These are phyloP conservation scores for Odontamblyopus lacepedii DNA, from an alignment of 2,797 vertebrate species.

Conservation along the genomic window DNA sequence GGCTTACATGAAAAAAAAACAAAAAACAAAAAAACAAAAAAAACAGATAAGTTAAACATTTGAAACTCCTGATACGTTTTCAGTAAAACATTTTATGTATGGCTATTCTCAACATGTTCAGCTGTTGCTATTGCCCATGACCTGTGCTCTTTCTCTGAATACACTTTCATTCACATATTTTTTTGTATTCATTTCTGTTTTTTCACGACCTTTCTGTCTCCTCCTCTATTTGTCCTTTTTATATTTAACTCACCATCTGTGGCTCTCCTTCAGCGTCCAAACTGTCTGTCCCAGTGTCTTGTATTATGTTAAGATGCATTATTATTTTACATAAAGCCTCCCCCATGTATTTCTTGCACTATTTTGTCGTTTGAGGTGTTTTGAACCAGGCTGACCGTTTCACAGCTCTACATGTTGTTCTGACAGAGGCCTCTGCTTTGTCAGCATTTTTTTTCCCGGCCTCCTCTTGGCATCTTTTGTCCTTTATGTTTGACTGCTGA, in stretches of 20 bases:
- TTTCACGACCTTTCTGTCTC: slow-evolving; percentile 29
- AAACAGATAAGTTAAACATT: not conserved
- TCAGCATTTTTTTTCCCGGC: slow-evolving; percentile 25
- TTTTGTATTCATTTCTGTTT: slow-evolving; percentile 9
- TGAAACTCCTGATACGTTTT: not conserved
- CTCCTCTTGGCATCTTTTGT: slow-evolving; percentile 14
- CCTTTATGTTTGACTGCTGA: slow-evolving; percentile 9
- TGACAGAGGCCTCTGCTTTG: slow-evolving; percentile 28
- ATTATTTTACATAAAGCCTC: not conserved
- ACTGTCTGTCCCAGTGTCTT: not conserved
- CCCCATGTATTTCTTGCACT: not conserved
- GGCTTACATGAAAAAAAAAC: too few species aligned
- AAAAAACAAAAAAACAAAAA: not conserved
- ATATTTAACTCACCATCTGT: slow-evolving; percentile 33
- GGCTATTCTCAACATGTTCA: not conserved
- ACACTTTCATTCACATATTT: slow-evolving; percentile 16
- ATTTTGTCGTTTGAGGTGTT: slow-evolving; percentile 16
- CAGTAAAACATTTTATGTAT: too few species aligned
- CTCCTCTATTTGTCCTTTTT: slow-evolving; percentile 10
- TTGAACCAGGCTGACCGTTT: slow-evolving; percentile 30
- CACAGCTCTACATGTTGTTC: slow-evolving; percentile 21
- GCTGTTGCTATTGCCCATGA: slow-evolving; percentile 2
- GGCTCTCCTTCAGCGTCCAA: slow-evolving; percentile 28
- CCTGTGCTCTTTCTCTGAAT: not conserved
- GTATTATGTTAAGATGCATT: not conserved